Percentiles rank a stretch among this genome's conserved stretches.
These are phyloP conservation scores for Drosophila rhopaloa DNA, from an alignment of 1,140 invertebrate genomes.

Conservation along the genomic window DNA sequence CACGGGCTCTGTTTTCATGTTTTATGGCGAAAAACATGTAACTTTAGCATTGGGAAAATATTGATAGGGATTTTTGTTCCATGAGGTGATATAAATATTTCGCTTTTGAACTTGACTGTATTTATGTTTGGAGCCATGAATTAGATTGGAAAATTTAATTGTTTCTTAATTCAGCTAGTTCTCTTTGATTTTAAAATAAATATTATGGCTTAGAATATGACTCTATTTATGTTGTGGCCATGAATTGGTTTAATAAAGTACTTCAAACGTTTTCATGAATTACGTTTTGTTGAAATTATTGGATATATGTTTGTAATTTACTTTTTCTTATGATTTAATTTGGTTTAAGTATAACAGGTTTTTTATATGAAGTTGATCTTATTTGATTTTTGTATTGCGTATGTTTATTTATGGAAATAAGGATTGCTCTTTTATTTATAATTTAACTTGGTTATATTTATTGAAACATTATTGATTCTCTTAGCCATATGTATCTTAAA, in stretches of 20 bases:
- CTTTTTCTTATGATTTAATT: too few species aligned
- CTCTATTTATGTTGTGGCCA: neutral
- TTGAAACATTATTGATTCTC: too few species aligned
- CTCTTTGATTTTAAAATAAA: neutral
- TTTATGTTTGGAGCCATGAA: neutral
- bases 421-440: too few species aligned
- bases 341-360: too few species aligned
- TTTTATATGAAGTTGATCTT: too few species aligned
- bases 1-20: slow-evolving; percentile 14
- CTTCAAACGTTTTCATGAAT: neutral
- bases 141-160: neutral
- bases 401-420: too few species aligned
- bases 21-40: slow-evolving; percentile 20
- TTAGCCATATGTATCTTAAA: too few species aligned
- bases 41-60: slow-evolving; percentile 15
- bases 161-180: neutral
- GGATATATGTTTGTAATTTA: slow-evolving; percentile 1
- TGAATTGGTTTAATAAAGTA: neutral
- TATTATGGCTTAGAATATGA: neutral
- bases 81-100: neutral
- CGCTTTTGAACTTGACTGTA: neutral
- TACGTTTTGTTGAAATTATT: neutral
- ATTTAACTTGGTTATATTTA: too few species aligned
- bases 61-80: neutral
- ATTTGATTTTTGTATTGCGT: too few species aligned